Evolutionary conservation across 2,888 invertebrate species (phyloP), one percentile per base, ranked within the genome.

Genomic region (Tenthredo scrophulariae): DNA sequence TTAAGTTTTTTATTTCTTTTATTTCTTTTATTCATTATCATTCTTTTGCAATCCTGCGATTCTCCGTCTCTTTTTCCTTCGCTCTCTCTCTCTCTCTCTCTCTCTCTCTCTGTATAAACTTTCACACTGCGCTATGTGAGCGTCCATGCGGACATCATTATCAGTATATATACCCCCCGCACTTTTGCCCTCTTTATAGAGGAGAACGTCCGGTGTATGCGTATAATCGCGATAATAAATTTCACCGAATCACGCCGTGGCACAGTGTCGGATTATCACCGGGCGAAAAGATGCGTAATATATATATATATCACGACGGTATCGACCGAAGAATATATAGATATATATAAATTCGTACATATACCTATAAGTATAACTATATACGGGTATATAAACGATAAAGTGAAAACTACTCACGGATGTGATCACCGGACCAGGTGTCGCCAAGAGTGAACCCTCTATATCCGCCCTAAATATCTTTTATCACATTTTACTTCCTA

Each of bases 201-300:
- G 6, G 67, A 67, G 67, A 67, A 67, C 67, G 67, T 67, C 67
- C 67, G 67, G 67, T 33, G 18, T 22, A 26, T 40, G 22, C 40
- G 40, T 43, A 26, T 40, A 74, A 74, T 43, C 43, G 43, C 29
- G 77, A 54, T 77, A 54, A 33, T 77, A 77, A 54, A 54, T 77
- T 77, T 54, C 46, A 77, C 29, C 77, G 77, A 77, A 77, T 77
- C 77, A 77, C 77, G 77, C 18, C 77, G 18, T 50, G 29, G 50
- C 77, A 29, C 43, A 54, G 77, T 29, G 54, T 33, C 33, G 46
- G 18, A 50, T 50, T 54, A 54, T 77, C 77, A 33, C 7, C 18
- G 50, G 9, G 7, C 77, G 77, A 77, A 77, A 54, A 77, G 77
- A 77, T 77, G 77, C n/a, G 77, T 50, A 50, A 77, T 77, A 46